Percentiles rank a stretch among this genome's conserved stretches.
Evolutionary conservation across 2,113 vertebrate species (phyloP).

Genomic region (Lophotis ruficrista): DNA sequence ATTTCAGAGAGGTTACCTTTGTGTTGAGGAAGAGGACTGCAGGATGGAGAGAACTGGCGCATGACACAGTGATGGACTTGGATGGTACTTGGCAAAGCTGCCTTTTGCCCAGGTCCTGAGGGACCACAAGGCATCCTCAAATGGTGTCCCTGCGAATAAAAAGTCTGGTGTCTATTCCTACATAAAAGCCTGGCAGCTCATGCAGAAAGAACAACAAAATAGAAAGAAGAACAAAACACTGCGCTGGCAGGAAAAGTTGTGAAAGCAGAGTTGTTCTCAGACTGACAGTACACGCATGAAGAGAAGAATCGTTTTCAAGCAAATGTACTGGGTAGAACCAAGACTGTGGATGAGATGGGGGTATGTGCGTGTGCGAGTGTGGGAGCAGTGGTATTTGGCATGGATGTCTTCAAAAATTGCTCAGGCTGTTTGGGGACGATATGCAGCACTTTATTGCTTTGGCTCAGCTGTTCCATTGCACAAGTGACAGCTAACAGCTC

Average conservation of each 20-base stretch:
- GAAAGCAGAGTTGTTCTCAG: neutral
- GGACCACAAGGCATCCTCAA: neutral
- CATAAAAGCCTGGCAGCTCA: neutral
- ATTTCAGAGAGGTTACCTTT: neutral
- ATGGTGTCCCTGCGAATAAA: neutral
- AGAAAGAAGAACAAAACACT: neutral
- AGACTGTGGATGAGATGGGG: neutral
- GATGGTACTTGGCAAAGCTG: neutral
- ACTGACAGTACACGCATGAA: neutral
- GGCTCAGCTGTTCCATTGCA: conserved; percentile 48
- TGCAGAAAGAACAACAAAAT: neutral
- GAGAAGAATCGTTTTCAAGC: neutral
- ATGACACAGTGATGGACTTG: accelerated
- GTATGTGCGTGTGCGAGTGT: neutral
- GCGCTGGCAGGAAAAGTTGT: neutral
- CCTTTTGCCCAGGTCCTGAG: neutral
- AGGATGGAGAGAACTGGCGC: neutral
- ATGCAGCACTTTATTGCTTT: conserved; percentile 17
- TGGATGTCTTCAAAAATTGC: neutral
- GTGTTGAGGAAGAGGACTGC: neutral
- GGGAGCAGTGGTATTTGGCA: conserved; percentile 17
- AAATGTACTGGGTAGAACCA: neutral
- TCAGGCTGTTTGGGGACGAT: neutral
- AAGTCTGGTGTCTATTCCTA: neutral
- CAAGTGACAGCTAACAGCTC: conserved; percentile 54